Conservation (phyloP, 2,888 invertebrate genomes). For the Trachelus troglodyta region DNA sequence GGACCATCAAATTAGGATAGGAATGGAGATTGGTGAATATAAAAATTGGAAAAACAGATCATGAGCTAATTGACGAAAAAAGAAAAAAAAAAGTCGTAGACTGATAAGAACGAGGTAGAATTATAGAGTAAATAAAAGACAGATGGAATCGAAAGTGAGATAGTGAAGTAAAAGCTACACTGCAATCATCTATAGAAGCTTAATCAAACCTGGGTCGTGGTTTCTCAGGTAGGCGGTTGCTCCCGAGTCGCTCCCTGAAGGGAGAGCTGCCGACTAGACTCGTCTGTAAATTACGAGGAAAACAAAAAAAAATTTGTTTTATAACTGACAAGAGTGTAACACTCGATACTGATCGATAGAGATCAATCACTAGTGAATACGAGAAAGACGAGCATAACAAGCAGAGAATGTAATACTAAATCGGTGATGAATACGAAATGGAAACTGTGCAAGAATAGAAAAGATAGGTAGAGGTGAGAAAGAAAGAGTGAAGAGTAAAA, state of each 20-base stretch:
- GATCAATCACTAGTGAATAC: slow-evolving; percentile 32
- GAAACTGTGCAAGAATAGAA: background rate
- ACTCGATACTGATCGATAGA: slow-evolving; percentile 16
- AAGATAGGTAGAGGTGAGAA: background rate
- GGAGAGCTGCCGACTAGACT: slow-evolving; percentile 78
- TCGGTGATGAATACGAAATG: slow-evolving; percentile 16
- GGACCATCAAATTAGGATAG: background rate
- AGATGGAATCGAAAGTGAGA: slow-evolving; percentile 31
- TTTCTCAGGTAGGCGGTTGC: slow-evolving; percentile 86
- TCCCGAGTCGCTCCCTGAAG: slow-evolving; percentile 89
- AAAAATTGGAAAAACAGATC: background rate
- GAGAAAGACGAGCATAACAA: slow-evolving; percentile 16
- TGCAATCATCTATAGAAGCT: slow-evolving; percentile 34
- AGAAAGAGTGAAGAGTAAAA: slow-evolving; percentile 2
- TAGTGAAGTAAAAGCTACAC: slow-evolving; percentile 50
- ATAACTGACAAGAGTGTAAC: background rate
- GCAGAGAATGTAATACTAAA: background rate
- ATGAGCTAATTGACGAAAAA: background rate
- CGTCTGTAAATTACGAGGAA: slow-evolving; percentile 68
- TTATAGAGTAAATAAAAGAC: slow-evolving; percentile 35
- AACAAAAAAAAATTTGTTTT: slow-evolving; percentile 13
- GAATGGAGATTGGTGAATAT: background rate
- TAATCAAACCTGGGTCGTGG: slow-evolving; percentile 82
- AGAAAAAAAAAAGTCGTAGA: background rate
- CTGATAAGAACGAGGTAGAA: background rate